phyloP scores from a whole-genome alignment of 2,797 vertebrate species.

The Acipenser oxyrinchus region DNA sequence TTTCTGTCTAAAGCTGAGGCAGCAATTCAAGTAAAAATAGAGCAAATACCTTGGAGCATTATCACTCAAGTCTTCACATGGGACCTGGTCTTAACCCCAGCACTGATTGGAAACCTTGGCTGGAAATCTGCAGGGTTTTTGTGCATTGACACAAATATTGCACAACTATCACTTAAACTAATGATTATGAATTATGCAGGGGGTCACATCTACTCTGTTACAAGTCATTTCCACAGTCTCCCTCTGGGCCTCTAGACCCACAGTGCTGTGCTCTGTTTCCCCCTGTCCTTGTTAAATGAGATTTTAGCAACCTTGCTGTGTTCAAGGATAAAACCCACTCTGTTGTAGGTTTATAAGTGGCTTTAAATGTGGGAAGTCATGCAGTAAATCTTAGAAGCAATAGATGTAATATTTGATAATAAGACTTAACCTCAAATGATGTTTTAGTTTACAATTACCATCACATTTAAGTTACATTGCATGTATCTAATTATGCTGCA shows the following conservation, averaged over 20 bases:
- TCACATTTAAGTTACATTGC: neutral
- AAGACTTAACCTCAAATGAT: neutral
- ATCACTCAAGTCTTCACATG: constrained; percentile 36
- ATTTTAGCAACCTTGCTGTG: constrained; percentile 7
- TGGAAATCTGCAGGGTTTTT: constrained; percentile 30
- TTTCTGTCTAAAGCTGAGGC: constrained; percentile 55
- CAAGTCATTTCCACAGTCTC: constrained; percentile 59
- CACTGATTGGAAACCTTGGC: constrained; percentile 43
- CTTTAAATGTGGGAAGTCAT: neutral
- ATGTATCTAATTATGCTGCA: too few species aligned
- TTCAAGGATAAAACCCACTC: constrained; percentile 2
- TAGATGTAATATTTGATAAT: neutral
- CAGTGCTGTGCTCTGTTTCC: constrained; percentile 23
- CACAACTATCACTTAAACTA: constrained; percentile 62
- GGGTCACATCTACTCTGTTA: constrained; percentile 61
- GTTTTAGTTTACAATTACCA: neutral
- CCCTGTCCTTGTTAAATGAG: constrained; percentile 33
- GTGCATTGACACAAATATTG: constrained; percentile 40
- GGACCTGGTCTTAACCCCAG: constrained; percentile 41
- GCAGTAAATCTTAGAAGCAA: neutral
- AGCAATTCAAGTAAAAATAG: constrained; percentile 42
- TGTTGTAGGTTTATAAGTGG: neutral
- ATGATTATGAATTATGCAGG: constrained; percentile 69
- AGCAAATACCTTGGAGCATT: constrained; percentile 26
- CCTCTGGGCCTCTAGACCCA: constrained; percentile 36